A percentile compares a stretch with the other conserved stretches of the same genome.
Conservation (phyloP, 2,888 invertebrate genomes). For the Agrochola macilenta region DNA sequence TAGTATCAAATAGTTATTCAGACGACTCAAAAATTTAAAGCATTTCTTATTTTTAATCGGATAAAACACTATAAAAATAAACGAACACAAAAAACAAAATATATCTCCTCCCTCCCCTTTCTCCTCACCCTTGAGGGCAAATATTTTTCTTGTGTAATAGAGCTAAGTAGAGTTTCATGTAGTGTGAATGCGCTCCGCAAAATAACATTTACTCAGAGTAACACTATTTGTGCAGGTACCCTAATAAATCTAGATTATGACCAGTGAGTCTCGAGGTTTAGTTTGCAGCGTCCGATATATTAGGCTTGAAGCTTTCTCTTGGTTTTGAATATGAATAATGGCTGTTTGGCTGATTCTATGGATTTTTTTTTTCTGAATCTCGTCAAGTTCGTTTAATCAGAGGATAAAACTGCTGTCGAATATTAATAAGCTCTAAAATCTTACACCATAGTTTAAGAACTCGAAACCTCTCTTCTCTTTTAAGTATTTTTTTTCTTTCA, state of each 20-base stretch:
- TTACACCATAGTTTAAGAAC: too few species aligned
- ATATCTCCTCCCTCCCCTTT: too few species aligned
- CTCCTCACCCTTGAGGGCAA: background rate
- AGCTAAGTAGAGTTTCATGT: constrained; percentile 63
- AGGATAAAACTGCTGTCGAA: too few species aligned
- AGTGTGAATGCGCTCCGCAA: constrained; percentile 43
- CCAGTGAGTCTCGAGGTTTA: constrained; percentile 22
- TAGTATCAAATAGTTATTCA: too few species aligned
- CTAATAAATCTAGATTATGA: constrained; percentile 55
- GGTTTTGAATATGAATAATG: background rate
- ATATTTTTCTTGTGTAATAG: constrained; percentile 54
- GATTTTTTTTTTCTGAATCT: too few species aligned
- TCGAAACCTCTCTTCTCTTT: too few species aligned
- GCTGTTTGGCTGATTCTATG: background rate
- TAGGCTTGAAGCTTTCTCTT: constrained; percentile 4
- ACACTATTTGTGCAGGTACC: constrained; percentile 47
- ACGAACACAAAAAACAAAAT: constrained; percentile 21
- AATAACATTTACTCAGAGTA: constrained; percentile 45
- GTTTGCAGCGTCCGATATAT: constrained; percentile 26
- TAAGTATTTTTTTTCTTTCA: too few species aligned
- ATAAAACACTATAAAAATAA: background rate
- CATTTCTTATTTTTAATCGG: too few species aligned
- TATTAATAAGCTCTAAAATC: too few species aligned
- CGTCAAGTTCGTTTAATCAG: background rate
- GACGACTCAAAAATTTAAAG: too few species aligned